Evolutionary conservation across 1,140 invertebrate genomes (phyloP).

Genomic region (Magallana gigas): DNA sequence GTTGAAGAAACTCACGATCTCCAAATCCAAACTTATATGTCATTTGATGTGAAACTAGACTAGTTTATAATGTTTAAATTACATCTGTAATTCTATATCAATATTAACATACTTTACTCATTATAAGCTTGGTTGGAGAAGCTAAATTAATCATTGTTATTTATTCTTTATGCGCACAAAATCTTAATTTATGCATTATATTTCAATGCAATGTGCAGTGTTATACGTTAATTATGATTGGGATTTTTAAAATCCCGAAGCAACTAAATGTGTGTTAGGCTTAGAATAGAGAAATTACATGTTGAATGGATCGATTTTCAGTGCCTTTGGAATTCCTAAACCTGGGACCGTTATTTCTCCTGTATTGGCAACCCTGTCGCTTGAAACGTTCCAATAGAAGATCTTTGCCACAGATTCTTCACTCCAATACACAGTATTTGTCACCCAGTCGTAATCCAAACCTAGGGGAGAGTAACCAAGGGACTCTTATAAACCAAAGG

Average conservation of each 20-base stretch:
- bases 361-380: not conserved
- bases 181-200: too few relatives aligned
- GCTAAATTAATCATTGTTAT: too few relatives aligned
- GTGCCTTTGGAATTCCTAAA: not conserved
- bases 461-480: not conserved
- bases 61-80: not conserved
- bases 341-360: not conserved
- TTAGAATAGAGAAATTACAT: not conserved
- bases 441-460: conserved; percentile 3
- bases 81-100: too few relatives aligned
- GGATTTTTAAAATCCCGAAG: too few relatives aligned
- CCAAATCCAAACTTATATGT: too few relatives aligned
- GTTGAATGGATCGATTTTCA: conserved; percentile 4
- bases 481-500: too few relatives aligned
- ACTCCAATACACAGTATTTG: not conserved
- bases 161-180: too few relatives aligned
- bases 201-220: too few relatives aligned
- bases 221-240: too few relatives aligned
- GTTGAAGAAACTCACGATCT: too few relatives aligned
- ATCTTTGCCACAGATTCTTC: not conserved
- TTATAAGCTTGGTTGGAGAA: too few relatives aligned
- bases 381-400: not conserved
- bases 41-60: not conserved
- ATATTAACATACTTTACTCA: too few relatives aligned
- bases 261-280: not conserved